Evolutionary conservation across 2,888 invertebrate genomes (phyloP).

Genomic region (Acronicta leporina): DNA sequence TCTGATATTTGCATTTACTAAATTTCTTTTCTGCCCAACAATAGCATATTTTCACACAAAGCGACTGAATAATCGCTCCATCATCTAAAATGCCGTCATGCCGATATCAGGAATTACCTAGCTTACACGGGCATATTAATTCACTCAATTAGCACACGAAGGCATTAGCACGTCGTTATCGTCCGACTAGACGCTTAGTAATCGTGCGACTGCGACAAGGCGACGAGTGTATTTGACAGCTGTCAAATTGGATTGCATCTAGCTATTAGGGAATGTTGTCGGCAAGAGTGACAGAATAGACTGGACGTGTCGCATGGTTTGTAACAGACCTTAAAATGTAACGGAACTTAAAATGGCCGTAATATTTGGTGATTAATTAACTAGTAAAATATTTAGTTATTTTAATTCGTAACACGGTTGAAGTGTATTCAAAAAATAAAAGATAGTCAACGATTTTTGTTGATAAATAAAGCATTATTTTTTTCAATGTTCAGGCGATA

Average conservation of each 20-base stretch:
- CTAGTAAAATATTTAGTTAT: too few species aligned
- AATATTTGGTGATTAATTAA: too few species aligned
- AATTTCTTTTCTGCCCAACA: background rate
- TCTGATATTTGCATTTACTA: too few species aligned
- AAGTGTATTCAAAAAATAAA: too few species aligned
- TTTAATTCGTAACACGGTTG: too few species aligned
- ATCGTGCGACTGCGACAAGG: constrained; percentile 79
- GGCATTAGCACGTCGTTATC: constrained; percentile 82
- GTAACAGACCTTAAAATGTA: background rate
- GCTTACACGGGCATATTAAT: constrained; percentile 75
- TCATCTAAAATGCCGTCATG: constrained; percentile 27
- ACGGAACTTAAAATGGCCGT: background rate
- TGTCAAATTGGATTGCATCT: constrained; percentile 87
- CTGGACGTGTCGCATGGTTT: constrained; percentile 60
- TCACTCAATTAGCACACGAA: constrained; percentile 64
- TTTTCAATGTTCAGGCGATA: too few species aligned
- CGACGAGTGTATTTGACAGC: constrained; percentile 87
- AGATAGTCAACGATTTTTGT: too few species aligned
- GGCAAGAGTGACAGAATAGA: constrained; percentile 53
- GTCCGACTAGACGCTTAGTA: constrained; percentile 72
- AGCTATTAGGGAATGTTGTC: constrained; percentile 84
- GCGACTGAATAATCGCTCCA: background rate
- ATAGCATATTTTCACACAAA: background rate
- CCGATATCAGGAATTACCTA: constrained; percentile 47
- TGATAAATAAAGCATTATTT: too few species aligned